phyloP scores from a whole-genome alignment of 2,888 invertebrate genomes.

The Dicyrtomina minuta region DNA sequence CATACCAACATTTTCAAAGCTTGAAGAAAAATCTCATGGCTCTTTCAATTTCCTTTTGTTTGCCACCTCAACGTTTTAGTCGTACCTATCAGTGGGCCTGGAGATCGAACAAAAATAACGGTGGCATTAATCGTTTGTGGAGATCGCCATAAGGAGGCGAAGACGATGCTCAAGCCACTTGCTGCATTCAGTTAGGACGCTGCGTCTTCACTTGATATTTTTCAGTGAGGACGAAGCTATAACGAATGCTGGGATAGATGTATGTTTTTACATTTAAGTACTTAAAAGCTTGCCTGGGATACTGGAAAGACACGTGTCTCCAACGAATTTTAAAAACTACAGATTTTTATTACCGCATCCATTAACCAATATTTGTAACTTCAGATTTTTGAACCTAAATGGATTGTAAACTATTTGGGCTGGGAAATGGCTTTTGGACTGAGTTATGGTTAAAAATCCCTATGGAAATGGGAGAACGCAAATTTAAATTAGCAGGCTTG shows the following conservation, averaged over 20 bases:
- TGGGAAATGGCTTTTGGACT: slow-evolving; percentile 57
- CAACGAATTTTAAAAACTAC: no score
- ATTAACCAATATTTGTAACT: neutral
- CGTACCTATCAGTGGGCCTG: no score
- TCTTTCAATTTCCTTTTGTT: no score
- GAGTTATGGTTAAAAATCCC: slow-evolving; percentile 85
- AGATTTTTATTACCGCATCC: no score
- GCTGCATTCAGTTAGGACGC: slow-evolving; percentile 8
- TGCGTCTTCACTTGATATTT: neutral
- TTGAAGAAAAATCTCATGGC: no score
- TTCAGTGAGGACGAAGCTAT: neutral
- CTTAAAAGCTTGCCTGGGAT: no score
- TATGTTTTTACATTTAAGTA: slow-evolving; percentile 2
- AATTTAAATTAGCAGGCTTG: slow-evolving; percentile 84
- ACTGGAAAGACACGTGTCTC: no score
- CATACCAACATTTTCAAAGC: no score
- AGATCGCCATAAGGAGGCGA: neutral
- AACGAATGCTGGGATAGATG: neutral
- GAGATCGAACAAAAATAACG: no score
- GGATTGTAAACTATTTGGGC: slow-evolving; percentile 1
- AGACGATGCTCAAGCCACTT: slow-evolving; percentile 6
- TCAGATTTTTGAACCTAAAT: slow-evolving; percentile 4
- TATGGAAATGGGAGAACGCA: slow-evolving; percentile 70
- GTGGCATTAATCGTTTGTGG: no score
- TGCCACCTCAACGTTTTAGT: no score